Conservation (phyloP, 2,113 vertebrate genomes). For the Sceloporus undulatus region DNA sequence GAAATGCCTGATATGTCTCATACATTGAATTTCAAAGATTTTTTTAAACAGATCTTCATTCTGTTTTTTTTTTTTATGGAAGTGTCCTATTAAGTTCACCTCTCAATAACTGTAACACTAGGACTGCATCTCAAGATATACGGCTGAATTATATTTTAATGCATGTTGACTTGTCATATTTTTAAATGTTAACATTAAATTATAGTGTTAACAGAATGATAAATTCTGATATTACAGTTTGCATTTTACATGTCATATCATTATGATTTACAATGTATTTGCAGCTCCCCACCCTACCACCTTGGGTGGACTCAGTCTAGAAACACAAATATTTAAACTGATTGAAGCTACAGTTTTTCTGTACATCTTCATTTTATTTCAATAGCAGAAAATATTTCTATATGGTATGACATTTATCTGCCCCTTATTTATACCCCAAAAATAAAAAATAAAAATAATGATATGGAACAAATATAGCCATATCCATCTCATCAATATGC, state of each 20-base stretch:
- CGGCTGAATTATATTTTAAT: not conserved
- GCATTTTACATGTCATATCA: not conserved
- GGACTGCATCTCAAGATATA: not conserved
- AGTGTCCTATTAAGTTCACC: not conserved
- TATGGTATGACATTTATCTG: not conserved
- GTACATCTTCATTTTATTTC: slow-evolving; percentile 9
- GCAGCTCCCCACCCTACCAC: not conserved
- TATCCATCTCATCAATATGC: slow-evolving; percentile 40
- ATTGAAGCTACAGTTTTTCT: not conserved
- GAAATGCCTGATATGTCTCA: slow-evolving; percentile 30
- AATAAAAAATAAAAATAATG: not conserved
- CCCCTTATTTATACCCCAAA: not conserved
- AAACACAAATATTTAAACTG: not conserved
- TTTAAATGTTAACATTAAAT: not conserved
- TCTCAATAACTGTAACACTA: not conserved
- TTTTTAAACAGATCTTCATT: slow-evolving; percentile 5
- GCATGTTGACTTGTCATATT: not conserved
- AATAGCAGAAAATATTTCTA: not conserved
- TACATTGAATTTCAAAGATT: slow-evolving; percentile 36
- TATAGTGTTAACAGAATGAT: not conserved
- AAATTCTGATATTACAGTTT: not conserved
- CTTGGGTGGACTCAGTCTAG: not conserved
- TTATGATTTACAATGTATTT: not conserved
- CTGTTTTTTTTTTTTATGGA: not conserved
- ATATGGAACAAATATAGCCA: not conserved